Evolutionary conservation across 2,888 invertebrate species (phyloP), one percentile per base, ranked within the genome.

Genomic region (Autographa gamma): DNA sequence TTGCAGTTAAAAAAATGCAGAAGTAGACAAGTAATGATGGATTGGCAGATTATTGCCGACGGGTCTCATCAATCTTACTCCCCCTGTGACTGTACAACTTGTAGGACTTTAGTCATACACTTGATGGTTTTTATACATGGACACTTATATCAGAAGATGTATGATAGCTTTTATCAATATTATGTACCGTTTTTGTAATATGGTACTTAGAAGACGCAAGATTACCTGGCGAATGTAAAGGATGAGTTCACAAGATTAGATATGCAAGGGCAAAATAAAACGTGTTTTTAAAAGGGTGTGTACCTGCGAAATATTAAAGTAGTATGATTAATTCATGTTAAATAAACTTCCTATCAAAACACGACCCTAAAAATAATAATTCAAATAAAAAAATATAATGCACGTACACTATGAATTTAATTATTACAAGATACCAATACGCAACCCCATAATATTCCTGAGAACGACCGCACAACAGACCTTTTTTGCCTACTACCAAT

Each of bases 401-500:
- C 7, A 32, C 32, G 5, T 63, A 68, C 60, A n/a, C 73, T 8
- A 67, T 60, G 48, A 54, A 60, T 76, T 62, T 18, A 75, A 69
- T 67, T 66, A 68, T 41, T 60, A 63, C 60, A 63, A 61, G 63
- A 63, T 25, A 63, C 34, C 59, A 68, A 73, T 62, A 70, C 31
- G 61, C 62, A 58, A 67, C 7, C 34, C 61, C 58, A 71, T 63
- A 81, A 79, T 69, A 70, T 60, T 70, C 75, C 71, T 80, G 82
- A 85, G 83, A 83, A 83, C 66, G 74, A 76, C 68, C 83, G 85
- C 82, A 85, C 77, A 88, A 73, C 66, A 64, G 67, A 71, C 65
- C n/a, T 88, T 84, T 85, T 81, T 72, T 84, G 80, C 72, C 81
- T 83, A 86, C 84, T 85, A 85, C 89, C 93, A 90, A 95, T 95